These are phyloP conservation scores for Conopomorpha cramerella DNA, from an alignment of 1,140 invertebrate species.

Conservation along the genomic window DNA sequence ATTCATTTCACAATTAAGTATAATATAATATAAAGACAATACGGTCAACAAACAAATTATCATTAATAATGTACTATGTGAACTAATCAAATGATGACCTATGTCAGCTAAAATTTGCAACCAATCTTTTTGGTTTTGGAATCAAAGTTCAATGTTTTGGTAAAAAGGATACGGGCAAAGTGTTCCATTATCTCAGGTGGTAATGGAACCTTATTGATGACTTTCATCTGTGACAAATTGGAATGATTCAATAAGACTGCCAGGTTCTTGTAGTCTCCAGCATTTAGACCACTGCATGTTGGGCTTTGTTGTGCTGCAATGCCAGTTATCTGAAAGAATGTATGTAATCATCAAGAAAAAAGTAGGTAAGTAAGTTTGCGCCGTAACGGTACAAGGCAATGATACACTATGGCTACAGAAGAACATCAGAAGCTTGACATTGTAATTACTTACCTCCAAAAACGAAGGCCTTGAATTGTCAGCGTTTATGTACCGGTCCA, in stretches of 20 bases:
- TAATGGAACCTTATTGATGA: slow-evolving; percentile 82
- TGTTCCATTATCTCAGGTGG: slow-evolving; percentile 93
- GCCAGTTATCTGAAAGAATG: slow-evolving; percentile 46
- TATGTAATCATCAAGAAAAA: slow-evolving; percentile 27
- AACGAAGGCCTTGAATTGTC: slow-evolving; percentile 76
- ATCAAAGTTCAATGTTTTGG: slow-evolving; percentile 4
- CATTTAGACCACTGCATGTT: slow-evolving; percentile 85
- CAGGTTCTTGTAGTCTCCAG: slow-evolving; percentile 86
- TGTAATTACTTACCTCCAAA: slow-evolving; percentile 57
- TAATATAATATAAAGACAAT: too few species aligned
- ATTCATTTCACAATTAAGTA: too few species aligned
- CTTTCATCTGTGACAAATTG: slow-evolving; percentile 78
- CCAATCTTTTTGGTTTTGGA: too few species aligned
- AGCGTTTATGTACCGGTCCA: slow-evolving; percentile 71
- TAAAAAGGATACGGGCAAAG: slow-evolving; percentile 85
- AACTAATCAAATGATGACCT: too few species aligned
- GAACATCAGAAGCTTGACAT: slow-evolving; percentile 17
- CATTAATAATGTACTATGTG: too few species aligned
- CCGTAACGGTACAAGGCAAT: too few species aligned
- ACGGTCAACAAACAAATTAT: too few species aligned
- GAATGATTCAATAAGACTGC: slow-evolving; percentile 69
- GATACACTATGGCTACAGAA: background rate
- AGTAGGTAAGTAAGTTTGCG: slow-evolving; percentile 35
- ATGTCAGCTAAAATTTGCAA: too few species aligned
- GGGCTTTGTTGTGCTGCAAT: slow-evolving; percentile 64